Conservation (phyloP, 23 tunicate species). For the Ascidia mentula region DNA sequence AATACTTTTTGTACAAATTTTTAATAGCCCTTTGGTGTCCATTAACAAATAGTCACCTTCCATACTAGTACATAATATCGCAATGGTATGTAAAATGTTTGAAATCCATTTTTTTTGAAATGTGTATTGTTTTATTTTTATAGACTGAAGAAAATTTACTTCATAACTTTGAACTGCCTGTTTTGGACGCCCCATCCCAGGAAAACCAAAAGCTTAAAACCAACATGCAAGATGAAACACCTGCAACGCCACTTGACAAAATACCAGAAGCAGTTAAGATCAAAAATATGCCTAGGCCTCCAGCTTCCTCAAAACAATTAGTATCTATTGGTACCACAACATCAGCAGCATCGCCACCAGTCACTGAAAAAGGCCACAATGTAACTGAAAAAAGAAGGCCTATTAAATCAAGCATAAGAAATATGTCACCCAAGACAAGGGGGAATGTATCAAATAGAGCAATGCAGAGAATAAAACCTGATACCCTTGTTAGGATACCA, state of each 20-base stretch:
- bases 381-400: not conserved
- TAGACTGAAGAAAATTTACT: constrained; percentile 10
- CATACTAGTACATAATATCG: no score
- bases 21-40: no score
- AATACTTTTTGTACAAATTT: no score
- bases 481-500: constrained; percentile 24
- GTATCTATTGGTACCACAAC: constrained; percentile 18
- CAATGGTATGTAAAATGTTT: no score
- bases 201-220: not conserved
- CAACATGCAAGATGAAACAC: not conserved
- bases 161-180: constrained; percentile 13
- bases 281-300: not conserved
- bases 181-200: not conserved
- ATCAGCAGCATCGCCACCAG: not conserved
- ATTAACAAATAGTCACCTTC: no score
- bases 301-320: not conserved
- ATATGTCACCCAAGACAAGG: not conserved
- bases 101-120: no score
- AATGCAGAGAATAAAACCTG: not conserved
- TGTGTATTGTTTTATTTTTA: no score
- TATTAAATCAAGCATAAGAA: not conserved
- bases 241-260: not conserved
- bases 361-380: not conserved
- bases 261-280: not conserved
- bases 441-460: not conserved